Evolutionary conservation across 2,113 vertebrate genomes (phyloP).

Genomic region (Lepus timidus): DNA sequence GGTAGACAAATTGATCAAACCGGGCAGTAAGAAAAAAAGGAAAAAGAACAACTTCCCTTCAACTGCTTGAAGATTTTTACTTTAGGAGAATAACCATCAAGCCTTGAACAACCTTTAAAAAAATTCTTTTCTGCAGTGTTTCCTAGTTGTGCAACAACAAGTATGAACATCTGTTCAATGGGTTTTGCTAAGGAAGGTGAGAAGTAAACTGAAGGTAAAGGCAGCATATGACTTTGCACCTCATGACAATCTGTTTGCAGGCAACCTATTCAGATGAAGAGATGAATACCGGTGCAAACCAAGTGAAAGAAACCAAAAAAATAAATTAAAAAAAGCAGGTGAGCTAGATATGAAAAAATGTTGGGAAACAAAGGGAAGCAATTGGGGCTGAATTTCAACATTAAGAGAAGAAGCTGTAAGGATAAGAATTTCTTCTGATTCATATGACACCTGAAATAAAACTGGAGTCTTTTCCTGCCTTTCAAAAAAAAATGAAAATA

Average conservation of each 20-base stretch:
- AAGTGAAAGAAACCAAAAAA: conserved; percentile 6
- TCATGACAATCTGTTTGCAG: not conserved
- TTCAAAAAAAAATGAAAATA: not conserved
- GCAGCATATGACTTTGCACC: conserved; percentile 34
- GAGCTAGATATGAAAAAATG: conserved; percentile 36
- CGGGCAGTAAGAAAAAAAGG: not conserved
- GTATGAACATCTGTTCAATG: not conserved
- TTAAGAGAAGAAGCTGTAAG: conserved; percentile 3
- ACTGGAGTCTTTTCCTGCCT: not conserved
- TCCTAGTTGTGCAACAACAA: not conserved
- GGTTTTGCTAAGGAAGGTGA: conserved; percentile 46
- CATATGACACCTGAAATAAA: not conserved
- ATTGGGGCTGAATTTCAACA: conserved; percentile 27
- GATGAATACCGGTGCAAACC: not conserved
- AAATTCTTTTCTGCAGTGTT: not conserved
- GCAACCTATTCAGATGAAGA: conserved; percentile 5
- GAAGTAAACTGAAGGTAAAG: conserved; percentile 49
- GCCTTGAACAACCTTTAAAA: not conserved
- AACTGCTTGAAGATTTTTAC: conserved; percentile 19
- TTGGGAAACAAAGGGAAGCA: not conserved
- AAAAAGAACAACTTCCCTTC: conserved; percentile 43
- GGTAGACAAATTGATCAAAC: conserved; percentile 59
- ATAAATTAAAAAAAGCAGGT: not conserved
- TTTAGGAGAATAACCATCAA: conserved; percentile 48
- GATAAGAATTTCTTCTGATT: conserved; percentile 2